Evolutionary conservation across 2,797 vertebrate species (phyloP).

Genomic region (Siniperca obscura): DNA sequence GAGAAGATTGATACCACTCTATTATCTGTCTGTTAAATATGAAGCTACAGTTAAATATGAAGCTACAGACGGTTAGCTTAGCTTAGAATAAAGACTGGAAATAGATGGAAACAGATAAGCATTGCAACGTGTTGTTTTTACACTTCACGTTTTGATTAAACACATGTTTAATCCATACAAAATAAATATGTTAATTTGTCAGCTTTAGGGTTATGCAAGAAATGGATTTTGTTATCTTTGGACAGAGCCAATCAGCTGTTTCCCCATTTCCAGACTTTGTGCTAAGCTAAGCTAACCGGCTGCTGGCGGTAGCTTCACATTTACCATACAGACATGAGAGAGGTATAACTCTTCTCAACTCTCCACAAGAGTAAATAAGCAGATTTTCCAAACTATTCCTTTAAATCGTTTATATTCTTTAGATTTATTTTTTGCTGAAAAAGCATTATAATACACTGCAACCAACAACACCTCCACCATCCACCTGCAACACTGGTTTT

Average conservation of each 20-base stretch:
- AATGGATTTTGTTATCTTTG: not conserved
- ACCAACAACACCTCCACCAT: not conserved
- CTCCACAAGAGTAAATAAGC: not conserved
- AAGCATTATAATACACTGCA: not conserved
- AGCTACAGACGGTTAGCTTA: not conserved
- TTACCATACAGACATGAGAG: not conserved
- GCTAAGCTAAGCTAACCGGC: not conserved
- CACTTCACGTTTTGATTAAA: not conserved
- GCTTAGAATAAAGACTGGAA: not conserved
- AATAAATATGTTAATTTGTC: not conserved
- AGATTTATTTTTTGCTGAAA: not conserved
- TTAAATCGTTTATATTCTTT: not conserved
- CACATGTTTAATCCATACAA: not conserved
- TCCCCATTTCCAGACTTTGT: not conserved
- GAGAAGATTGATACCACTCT: not conserved
- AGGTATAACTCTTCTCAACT: not conserved
- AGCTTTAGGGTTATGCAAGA: not conserved
- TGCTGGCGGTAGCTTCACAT: slow-evolving; percentile 2
- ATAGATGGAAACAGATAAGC: not conserved
- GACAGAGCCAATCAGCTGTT: not conserved
- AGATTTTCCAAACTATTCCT: not conserved
- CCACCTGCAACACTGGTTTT: not conserved
- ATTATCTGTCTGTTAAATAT: not conserved
- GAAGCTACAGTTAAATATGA: not conserved
- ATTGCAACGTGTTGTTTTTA: not conserved